Evolutionary conservation across 1,140 invertebrate species (phyloP).

Genomic region (Trypoxylus dichotomus): DNA sequence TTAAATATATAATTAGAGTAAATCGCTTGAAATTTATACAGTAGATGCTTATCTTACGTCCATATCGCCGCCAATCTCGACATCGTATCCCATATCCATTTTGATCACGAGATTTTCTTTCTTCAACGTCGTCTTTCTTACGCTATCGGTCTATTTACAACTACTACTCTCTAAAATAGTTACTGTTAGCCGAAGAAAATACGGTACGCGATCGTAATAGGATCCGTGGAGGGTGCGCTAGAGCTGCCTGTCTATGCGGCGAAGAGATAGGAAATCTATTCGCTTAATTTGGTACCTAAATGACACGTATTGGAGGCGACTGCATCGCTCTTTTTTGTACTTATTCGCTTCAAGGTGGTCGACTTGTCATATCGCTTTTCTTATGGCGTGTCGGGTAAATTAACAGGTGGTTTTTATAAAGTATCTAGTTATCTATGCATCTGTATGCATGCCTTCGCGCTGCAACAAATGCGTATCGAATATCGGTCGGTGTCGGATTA

Average conservation of each 20-base stretch:
- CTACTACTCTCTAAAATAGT: background rate
- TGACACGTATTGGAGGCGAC: constrained; percentile 40
- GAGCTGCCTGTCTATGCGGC: background rate
- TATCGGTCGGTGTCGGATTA: constrained; percentile 21
- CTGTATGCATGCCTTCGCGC: constrained; percentile 43
- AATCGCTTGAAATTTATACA: background rate
- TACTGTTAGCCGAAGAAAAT: constrained; percentile 5
- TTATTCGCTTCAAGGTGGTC: constrained; percentile 45
- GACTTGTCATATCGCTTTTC: constrained; percentile 43
- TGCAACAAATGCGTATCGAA: constrained; percentile 39
- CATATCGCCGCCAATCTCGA: background rate
- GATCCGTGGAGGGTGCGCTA: background rate
- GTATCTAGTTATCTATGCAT: constrained; percentile 48
- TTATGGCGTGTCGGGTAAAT: constrained; percentile 39
- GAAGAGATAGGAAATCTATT: constrained; percentile 31
- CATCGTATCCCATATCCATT: background rate
- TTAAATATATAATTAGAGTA: background rate
- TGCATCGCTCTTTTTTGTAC: constrained; percentile 38
- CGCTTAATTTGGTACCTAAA: constrained; percentile 43
- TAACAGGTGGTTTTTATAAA: constrained; percentile 47
- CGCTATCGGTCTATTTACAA: background rate
- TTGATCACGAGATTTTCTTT: background rate
- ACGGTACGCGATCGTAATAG: constrained; percentile 11
- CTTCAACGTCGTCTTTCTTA: background rate
- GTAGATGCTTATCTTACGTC: background rate